Evolutionary conservation across 2,113 vertebrate species (phyloP).

Genomic region (Caranx melampygus): DNA sequence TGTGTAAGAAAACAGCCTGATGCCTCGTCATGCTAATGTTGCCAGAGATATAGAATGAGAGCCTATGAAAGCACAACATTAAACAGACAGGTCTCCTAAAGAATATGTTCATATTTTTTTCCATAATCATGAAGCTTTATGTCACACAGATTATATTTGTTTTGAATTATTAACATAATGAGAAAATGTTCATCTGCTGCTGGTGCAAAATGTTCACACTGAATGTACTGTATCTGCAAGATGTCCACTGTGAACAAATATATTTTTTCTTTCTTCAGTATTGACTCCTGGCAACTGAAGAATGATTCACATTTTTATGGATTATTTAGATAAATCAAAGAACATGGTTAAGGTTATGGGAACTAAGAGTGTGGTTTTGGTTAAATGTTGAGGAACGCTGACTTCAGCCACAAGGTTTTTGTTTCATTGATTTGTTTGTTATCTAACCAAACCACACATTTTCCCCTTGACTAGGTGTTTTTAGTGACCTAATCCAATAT

Average conservation of each 20-base stretch:
- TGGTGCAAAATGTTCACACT: neutral
- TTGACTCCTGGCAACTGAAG: neutral
- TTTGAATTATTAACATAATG: conserved; percentile 10
- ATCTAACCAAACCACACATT: conserved; percentile 12
- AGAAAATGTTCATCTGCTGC: neutral
- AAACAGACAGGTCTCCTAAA: neutral
- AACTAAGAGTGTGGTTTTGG: neutral
- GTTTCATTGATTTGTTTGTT: neutral
- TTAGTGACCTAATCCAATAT: neutral
- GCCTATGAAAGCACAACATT: neutral
- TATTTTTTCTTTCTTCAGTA: neutral
- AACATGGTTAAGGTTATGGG: neutral
- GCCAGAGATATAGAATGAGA: neutral
- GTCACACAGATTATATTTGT: neutral
- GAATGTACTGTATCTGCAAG: neutral
- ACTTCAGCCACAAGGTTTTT: neutral
- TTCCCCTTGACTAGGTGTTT: neutral
- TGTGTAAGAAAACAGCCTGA: neutral
- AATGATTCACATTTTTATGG: neutral
- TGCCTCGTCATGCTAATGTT: neutral
- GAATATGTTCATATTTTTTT: neutral
- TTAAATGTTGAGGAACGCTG: neutral
- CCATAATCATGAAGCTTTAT: neutral
- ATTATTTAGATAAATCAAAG: neutral
- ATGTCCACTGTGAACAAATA: neutral